Base-by-base conservation (phyloP, 30 jellyfish, hydroid and myxozoan species). In the Morbakka virulenta region DNA sequence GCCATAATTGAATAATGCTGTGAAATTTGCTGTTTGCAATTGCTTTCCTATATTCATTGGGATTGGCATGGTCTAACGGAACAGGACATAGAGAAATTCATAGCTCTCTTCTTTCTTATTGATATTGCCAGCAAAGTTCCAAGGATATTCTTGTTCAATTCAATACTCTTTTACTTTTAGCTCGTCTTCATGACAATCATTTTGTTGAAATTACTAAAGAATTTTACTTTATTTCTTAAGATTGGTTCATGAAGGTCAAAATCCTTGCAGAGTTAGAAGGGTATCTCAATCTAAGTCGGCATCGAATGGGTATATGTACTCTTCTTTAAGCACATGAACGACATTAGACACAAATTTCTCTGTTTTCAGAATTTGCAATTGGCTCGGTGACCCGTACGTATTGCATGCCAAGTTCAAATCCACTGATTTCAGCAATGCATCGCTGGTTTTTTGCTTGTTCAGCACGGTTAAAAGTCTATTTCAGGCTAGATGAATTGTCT, bases 381-480 rank as follows among this genome's bases (percentile, higher is more conserved):
- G 61, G 17, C 86, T 61, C 22, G 26, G 13, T 1, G 84, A 76
- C 28, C 51, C 67, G 50, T 64, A 79, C 41, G 2, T 26, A n/a
- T 35, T 50, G 12, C 4, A 17, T 1, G 72, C 50, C 4, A 17
- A 6, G 26, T 47, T 50, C 26, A 67, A 4, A 67, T 50, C 86
- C 0, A 76, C 63, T 26, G 67, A 1, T 0, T 47, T 24, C 0
- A 24, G 32, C 50, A 79, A 30, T 1, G 52, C 85, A n/a, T n/a
- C 86, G 1, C 65, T 64, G 64, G n/a, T 25, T 50, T 66, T 79
- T 65, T 22, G 86, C 86, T 50, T 64, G 85, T 4, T 64, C 47
- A 27, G 90, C 64, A 32, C 90, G 86, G 28, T 64, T 79, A 57
- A 79, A 67, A 61, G 74, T 57, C 90, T 84, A 79, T 30, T 79